Base-by-base conservation (phyloP, 2,888 invertebrate species). In the Idaea dimidiata region DNA sequence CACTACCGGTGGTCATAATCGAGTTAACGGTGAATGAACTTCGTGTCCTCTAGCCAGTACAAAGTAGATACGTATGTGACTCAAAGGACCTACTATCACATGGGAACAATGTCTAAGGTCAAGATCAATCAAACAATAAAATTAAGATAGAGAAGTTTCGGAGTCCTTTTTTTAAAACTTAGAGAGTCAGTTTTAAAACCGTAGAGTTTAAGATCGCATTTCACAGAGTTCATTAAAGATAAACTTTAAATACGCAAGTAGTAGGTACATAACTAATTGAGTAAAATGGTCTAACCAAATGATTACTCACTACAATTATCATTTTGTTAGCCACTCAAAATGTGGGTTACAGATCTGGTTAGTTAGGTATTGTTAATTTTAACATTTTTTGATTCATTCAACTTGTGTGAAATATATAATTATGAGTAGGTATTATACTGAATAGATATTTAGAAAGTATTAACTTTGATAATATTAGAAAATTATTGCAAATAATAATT, bases 11-110 rank as follows among this genome's bases (percentile, higher is more conserved):
- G 64, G 67, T 63, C 66, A 66, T 79, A 76, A 78, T 82, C 71
- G 72, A 76, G 72, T 81, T 76, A 79, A 73, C 75, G 73, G 79
- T 82, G 79, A 84, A 81, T 76, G 79, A 82, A 82, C 82, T 77
- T 75, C 59, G 62, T 65, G 66, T 67, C 64, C 43, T 43, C 43
- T 43, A 43, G 43, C 43, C 43, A 43, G 43, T 43, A 10, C 43
- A 43, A 69, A 59, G 64, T 69, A 66, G 60, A 61, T 32, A 53
- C 6, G 66, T 24, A 31, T 57, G 58, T 56, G 61, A 55, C 43
- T 61, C n/a, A 65, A 65, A 67, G 64, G 64, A 66, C 66, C n/a
- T 60, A 63, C 10, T 58, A 59, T 58, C 17, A 61, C 16, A 64
- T 68, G 72, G 62, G 71, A 76, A 72, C 64, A 63, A 57, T 66